phyloP scores from a whole-genome alignment of 2,888 invertebrate genomes.

The Dicyrtoma fusca region DNA sequence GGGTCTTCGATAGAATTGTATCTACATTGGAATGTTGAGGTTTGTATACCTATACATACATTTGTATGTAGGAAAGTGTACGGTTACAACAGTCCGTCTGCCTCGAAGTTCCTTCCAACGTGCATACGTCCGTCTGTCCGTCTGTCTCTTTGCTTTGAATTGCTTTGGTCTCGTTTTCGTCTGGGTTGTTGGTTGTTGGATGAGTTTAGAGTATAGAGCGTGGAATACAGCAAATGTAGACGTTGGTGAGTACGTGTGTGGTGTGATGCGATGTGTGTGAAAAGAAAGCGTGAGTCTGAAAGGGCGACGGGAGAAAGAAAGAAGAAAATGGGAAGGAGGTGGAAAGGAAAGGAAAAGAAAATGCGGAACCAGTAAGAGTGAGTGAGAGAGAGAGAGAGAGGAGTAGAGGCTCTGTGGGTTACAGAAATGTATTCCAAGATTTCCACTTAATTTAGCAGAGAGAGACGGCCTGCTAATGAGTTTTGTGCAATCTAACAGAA shows the following conservation, averaged over 20 bases:
- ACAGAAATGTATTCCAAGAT: conserved; percentile 51
- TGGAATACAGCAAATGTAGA: not conserved
- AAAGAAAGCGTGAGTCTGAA: conserved; percentile 37
- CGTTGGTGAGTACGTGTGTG: not conserved
- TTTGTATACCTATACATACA: too few relatives aligned
- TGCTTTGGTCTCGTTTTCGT: too few relatives aligned
- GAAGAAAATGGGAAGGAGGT: conserved; percentile 42
- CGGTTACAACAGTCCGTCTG: too few relatives aligned
- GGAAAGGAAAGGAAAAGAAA: conserved; percentile 40
- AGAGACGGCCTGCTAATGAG: conserved; percentile 52
- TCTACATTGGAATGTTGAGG: too few relatives aligned
- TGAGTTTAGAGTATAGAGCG: not conserved
- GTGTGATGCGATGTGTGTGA: not conserved
- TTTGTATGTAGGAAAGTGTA: too few relatives aligned
- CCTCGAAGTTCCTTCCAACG: too few relatives aligned
- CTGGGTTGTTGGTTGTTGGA: not conserved
- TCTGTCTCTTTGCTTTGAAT: too few relatives aligned
- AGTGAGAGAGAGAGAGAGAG: conserved; percentile 35
- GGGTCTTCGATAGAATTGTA: too few relatives aligned
- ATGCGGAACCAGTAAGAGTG: conserved; percentile 23
- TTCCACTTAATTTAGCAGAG: conserved; percentile 50
- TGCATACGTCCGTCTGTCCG: too few relatives aligned
- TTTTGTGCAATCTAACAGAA: conserved; percentile 47
- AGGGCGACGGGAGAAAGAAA: conserved; percentile 35
- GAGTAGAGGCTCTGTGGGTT: conserved; percentile 43